Evolutionary conservation across 2,113 vertebrate species (phyloP).

Genomic region (Scolopax mira): DNA sequence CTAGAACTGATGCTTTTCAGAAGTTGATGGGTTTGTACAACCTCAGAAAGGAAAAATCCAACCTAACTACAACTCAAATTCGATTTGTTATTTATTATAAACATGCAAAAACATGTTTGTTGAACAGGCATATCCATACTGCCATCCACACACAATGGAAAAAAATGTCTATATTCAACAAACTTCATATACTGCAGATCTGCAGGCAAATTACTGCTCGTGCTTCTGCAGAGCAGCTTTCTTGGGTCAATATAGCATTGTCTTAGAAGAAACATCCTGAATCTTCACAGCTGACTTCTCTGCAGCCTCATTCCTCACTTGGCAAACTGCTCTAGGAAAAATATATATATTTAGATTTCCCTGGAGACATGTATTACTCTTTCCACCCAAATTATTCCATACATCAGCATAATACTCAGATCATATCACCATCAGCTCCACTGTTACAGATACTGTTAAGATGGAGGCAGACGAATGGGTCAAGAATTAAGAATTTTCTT

Average conservation of each 20-base stretch:
- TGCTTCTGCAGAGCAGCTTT: not conserved
- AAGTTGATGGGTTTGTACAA: not conserved
- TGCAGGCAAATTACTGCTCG: not conserved
- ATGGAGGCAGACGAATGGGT: not conserved
- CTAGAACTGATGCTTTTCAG: not conserved
- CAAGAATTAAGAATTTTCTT: not conserved
- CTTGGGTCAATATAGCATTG: not conserved
- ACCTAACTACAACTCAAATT: not conserved
- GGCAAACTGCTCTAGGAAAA: not conserved
- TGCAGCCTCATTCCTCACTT: not conserved
- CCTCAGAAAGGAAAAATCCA: not conserved
- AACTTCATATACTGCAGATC: not conserved
- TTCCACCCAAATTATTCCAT: not conserved
- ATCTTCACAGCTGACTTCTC: not conserved
- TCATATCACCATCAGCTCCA: not conserved
- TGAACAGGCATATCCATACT: not conserved
- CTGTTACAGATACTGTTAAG: not conserved
- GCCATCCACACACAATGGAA: not conserved
- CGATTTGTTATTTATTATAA: not conserved
- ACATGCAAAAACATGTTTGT: not conserved
- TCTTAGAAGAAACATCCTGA: not conserved
- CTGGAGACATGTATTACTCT: not conserved
- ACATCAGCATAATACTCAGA: accelerated
- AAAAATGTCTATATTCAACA: not conserved
- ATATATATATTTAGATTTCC: not conserved